Evolutionary conservation across 92 coral and sea anemone genomes (phyloP), one percentile per base, ranked within the genome.

Genomic region (Actinostola sp.): DNA sequence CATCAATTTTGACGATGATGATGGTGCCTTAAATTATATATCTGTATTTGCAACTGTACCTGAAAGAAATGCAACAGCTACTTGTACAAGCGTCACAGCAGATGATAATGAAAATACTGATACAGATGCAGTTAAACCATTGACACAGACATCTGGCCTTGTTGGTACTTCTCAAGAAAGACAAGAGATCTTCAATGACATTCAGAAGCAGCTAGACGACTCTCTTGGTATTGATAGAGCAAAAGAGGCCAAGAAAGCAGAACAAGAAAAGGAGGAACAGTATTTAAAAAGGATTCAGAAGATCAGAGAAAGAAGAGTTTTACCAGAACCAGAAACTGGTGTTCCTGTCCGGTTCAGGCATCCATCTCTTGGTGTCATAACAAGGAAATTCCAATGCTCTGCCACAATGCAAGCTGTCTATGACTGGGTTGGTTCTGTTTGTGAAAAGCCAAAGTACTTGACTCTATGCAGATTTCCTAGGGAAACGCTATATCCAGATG

Each of bases 401-500:
- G 52, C 54, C 44, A 72, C 61, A 23, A 56, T 84, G 27, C 62
- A 66, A 79, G 78, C 66, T 48, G 62, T 79, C 44, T 66, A 84
- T 72, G 89, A 79, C 52, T 84, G 89, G 85, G 64, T 72, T 48
- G 81, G 85, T 33, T 78, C 85, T 30, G 44, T 78, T 15, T 67
- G 50, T 17, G 8, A 38, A 14, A 78, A 70, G 50, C 89, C 81
- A 30, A 61, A 71, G 43, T 73, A 71, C 61, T 78, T 78, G 9
- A 14, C 39, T 59, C 41, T 59, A 1, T 28, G 43, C 41, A 28
- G 43, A 28, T 12, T 59, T 15, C 65, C 65, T 16, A 33, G 41
- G 27, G 65, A 59, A 59, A 59, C 43, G 7, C n/a, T 59, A 13
- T 59, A 21, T 46, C 44, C 65, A 59, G 65, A 59, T 30, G 61